Evolutionary conservation across 2,113 vertebrate genomes (phyloP).

Genomic region (Phrynosoma blainvillii): DNA sequence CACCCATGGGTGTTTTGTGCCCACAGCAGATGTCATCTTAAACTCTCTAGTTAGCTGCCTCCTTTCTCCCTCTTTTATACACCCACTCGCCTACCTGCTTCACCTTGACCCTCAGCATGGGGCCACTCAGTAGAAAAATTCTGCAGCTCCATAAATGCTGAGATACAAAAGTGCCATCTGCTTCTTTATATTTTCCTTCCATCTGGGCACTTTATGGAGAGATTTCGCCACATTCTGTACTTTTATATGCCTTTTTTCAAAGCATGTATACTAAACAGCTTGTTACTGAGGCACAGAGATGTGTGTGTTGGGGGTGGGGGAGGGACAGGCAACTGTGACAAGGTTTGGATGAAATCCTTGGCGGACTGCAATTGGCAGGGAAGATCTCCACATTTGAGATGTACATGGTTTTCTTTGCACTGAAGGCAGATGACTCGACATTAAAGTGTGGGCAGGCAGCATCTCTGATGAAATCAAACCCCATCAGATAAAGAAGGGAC

Average conservation of each 20-base stretch:
- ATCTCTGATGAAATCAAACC: neutral
- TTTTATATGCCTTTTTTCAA: neutral
- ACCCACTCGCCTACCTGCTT: neutral
- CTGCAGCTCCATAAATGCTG: neutral
- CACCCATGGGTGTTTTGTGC: neutral
- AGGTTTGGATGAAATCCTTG: neutral
- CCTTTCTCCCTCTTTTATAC: neutral
- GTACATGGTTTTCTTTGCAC: accelerated
- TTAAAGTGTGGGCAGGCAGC: neutral
- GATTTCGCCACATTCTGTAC: slow-evolving; percentile 23
- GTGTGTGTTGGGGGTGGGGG: accelerated
- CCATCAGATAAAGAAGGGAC: neutral
- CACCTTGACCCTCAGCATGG: accelerated
- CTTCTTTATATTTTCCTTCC: slow-evolving; percentile 37
- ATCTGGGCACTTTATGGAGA: slow-evolving; percentile 33
- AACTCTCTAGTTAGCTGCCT: neutral
- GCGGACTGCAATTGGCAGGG: neutral
- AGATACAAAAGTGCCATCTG: slow-evolving; percentile 39
- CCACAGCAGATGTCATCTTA: neutral
- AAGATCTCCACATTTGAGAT: neutral
- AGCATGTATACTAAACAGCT: neutral
- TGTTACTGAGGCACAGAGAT: neutral
- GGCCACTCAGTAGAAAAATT: neutral
- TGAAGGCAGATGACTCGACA: neutral
- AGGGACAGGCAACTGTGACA: neutral